These are phyloP conservation scores for Lithobates pipiens DNA, from an alignment of 2,797 vertebrate genomes.

Conservation along the genomic window DNA sequence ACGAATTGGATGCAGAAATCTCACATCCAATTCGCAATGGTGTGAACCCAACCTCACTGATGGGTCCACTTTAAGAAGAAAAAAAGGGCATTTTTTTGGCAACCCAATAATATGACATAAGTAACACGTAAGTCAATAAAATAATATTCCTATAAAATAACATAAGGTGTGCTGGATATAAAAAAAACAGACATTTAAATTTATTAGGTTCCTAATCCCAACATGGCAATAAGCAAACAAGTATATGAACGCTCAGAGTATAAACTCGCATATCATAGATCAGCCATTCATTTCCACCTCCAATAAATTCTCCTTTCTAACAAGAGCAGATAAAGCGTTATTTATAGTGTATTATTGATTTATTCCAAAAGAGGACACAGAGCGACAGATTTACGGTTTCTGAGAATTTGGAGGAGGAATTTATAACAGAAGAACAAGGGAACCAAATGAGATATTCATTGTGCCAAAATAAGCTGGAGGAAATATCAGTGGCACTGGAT, in stretches of 20 bases:
- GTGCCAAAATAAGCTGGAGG: conserved; percentile 52
- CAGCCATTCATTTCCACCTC: conserved; percentile 30
- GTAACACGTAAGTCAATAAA: neutral
- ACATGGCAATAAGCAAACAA: conserved; percentile 30
- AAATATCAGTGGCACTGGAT: conserved; percentile 41
- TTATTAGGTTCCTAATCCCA: conserved; percentile 24
- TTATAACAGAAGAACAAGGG: conserved; percentile 46
- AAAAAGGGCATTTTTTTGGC: neutral
- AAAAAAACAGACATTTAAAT: conserved; percentile 24
- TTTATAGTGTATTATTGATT: conserved; percentile 59
- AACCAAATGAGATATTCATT: conserved; percentile 59
- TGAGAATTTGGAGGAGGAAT: conserved; percentile 54
- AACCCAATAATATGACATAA: neutral
- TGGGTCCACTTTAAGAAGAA: neutral
- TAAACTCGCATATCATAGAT: conserved; percentile 24
- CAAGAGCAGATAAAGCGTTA: conserved; percentile 59
- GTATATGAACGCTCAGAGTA: conserved; percentile 18
- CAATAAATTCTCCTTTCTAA: conserved; percentile 52
- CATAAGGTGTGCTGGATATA: neutral
- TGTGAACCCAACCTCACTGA: neutral
- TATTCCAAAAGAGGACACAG: conserved; percentile 53
- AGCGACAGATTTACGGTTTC: conserved; percentile 50
- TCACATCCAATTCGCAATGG: no score
- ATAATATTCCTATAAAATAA: neutral
- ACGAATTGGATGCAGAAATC: no score